Evolutionary conservation across 2,888 invertebrate genomes (phyloP).

Genomic region (Gnatocerus cornutus): DNA sequence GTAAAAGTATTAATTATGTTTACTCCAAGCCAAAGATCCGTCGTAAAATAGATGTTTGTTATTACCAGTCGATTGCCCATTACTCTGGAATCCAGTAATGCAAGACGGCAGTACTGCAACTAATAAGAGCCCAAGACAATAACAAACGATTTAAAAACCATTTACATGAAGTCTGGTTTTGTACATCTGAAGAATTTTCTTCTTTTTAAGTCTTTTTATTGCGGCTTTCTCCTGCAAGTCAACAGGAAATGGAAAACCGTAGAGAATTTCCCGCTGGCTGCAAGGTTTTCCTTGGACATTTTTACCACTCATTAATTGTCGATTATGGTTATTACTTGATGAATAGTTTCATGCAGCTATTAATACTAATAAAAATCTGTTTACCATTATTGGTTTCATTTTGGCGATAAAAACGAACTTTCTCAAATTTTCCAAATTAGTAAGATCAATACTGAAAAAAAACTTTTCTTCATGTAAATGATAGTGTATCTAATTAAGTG

Average conservation of each 20-base stretch:
- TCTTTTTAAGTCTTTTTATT: background rate
- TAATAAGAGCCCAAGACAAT: slow-evolving; percentile 31
- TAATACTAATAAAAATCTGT: too few relatives aligned
- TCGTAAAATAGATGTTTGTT: slow-evolving; percentile 43
- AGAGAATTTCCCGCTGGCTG: background rate
- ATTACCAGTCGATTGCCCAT: slow-evolving; percentile 37
- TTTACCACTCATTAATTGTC: background rate
- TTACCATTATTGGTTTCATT: too few relatives aligned
- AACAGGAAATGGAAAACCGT: background rate
- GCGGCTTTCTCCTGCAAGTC: background rate
- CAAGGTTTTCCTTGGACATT: background rate
- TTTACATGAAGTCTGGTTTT: slow-evolving; percentile 14
- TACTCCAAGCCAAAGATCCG: slow-evolving; percentile 38
- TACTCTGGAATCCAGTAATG: slow-evolving; percentile 43
- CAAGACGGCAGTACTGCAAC: slow-evolving; percentile 35
- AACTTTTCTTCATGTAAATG: too few relatives aligned
- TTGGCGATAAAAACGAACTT: too few relatives aligned
- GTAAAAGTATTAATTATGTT: slow-evolving; percentile 43
- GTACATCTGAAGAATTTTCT: background rate
- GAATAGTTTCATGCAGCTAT: too few relatives aligned
- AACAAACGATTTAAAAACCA: slow-evolving; percentile 40
- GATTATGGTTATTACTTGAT: too few relatives aligned
- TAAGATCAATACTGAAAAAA: too few relatives aligned
- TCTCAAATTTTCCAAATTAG: too few relatives aligned
- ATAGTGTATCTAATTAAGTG: too few relatives aligned